These are phyloP conservation scores for Abscondita cerata DNA, from an alignment of 2,888 invertebrate genomes.

Conservation along the genomic window DNA sequence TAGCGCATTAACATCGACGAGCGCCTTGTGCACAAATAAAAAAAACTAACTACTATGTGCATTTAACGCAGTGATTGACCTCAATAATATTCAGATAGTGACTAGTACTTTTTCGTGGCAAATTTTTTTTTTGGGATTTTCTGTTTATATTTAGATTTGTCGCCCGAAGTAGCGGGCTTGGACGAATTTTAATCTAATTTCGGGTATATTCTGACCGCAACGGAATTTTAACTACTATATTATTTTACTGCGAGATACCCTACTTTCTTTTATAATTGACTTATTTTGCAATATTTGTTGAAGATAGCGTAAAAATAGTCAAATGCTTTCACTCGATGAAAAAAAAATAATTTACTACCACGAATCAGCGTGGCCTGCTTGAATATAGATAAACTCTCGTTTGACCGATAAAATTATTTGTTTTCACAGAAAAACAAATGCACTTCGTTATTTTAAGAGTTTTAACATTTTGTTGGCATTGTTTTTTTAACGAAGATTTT, in stretches of 20 bases:
- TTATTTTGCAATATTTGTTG: conserved; percentile 18
- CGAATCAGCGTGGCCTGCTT: conserved; percentile 35
- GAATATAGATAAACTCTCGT: conserved; percentile 41
- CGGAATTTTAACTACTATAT: conserved; percentile 11
- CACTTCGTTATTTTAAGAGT: conserved; percentile 25
- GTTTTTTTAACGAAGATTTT: no score
- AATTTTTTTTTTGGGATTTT: no score
- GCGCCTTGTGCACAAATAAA: background rate
- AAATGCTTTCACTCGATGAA: conserved; percentile 31
- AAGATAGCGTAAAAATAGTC: conserved; percentile 24
- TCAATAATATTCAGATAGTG: background rate
- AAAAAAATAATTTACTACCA: conserved; percentile 38
- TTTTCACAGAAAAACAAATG: conserved; percentile 45
- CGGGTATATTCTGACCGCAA: conserved; percentile 11
- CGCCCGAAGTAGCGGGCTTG: no score
- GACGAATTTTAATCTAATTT: background rate
- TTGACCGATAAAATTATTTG: conserved; percentile 58
- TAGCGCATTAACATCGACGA: background rate
- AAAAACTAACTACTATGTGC: background rate
- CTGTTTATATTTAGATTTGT: no score
- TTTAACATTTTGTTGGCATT: conserved; percentile 39
- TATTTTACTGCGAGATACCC: background rate
- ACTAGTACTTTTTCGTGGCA: no score
- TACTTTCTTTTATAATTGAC: background rate
- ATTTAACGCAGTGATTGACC: conserved; percentile 4